Percentiles rank a stretch among this genome's conserved stretches.
Evolutionary conservation across 2,888 invertebrate species (phyloP).

Genomic region (Microctonus brassicae): DNA sequence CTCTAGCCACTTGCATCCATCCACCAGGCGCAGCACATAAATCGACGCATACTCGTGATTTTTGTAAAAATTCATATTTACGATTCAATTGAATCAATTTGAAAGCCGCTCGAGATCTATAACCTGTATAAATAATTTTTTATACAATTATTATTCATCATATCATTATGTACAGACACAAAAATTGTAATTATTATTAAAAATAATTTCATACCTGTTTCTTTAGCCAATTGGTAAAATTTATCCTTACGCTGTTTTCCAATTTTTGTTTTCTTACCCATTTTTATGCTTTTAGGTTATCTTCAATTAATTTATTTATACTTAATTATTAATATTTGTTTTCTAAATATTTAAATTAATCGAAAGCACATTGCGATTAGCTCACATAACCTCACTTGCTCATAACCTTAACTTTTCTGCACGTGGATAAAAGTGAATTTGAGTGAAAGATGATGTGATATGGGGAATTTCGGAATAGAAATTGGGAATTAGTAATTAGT

Average conservation of each 20-base stretch:
- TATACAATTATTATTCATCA: no score
- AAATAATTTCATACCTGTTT: conserved; percentile 82
- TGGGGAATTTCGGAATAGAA: no score
- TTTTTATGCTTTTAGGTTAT: conserved; percentile 61
- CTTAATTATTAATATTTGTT: no score
- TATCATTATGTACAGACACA: not conserved
- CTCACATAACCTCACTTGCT: no score
- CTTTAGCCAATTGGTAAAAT: conserved; percentile 98
- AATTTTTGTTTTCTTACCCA: conserved; percentile 96
- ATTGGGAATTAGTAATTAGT: no score
- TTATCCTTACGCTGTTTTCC: conserved; percentile 99
- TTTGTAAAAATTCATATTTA: conserved; percentile 96
- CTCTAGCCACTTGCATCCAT: conserved; percentile 98
- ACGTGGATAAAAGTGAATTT: no score
- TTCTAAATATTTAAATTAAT: no score
- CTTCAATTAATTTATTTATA: not conserved
- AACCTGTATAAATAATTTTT: conserved; percentile 77
- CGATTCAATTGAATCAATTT: conserved; percentile 98
- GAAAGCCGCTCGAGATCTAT: conserved; percentile 98
- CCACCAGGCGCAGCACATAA: conserved; percentile 99
- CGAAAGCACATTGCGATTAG: no score
- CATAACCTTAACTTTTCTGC: no score
- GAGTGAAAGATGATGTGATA: no score
- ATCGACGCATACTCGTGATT: conserved; percentile 96
- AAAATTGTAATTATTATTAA: not conserved